A percentile compares a stretch with the other conserved stretches of the same genome.
phyloP scores from a whole-genome alignment of 2,888 invertebrate genomes.

The Sclerodermus sp. region DNA sequence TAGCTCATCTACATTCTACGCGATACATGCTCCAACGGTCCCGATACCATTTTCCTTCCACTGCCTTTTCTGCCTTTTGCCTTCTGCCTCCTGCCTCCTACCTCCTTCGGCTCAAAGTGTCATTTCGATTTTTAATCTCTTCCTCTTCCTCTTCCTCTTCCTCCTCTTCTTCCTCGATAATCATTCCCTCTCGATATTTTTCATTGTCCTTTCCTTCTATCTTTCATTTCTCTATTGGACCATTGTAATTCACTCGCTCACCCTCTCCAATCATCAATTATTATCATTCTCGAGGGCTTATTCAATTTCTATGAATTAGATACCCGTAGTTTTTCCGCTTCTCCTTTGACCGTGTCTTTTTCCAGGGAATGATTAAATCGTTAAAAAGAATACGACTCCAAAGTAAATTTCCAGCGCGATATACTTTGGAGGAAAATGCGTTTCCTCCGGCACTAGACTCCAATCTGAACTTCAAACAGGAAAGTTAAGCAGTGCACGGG shows the following conservation, averaged over 20 bases:
- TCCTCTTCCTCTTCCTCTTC: too few species aligned
- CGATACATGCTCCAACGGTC: too few species aligned
- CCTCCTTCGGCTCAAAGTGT: constrained; percentile 7
- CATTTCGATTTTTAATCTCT: constrained; percentile 10
- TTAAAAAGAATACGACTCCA: too few species aligned
- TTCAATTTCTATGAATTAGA: too few species aligned
- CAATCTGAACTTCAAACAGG: constrained; percentile 30
- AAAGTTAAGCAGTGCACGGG: constrained; percentile 23
- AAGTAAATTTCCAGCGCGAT: neutral
- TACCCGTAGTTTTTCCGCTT: too few species aligned
- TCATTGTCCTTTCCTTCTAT: constrained; percentile 1
- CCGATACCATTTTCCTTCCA: too few species aligned
- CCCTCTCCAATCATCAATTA: neutral
- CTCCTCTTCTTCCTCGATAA: neutral
- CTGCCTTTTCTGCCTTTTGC: neutral
- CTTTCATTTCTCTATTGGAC: neutral
- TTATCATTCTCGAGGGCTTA: too few species aligned
- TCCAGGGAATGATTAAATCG: too few species aligned
- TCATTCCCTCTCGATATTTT: neutral
- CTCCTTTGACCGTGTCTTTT: too few species aligned
- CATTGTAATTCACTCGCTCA: too few species aligned
- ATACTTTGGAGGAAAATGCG: neutral
- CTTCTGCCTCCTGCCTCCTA: constrained; percentile 1
- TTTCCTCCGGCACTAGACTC: neutral
- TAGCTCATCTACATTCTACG: constrained; percentile 13